phyloP scores from a whole-genome alignment of 2,113 vertebrate species.

The Castor canadensis region DNA sequence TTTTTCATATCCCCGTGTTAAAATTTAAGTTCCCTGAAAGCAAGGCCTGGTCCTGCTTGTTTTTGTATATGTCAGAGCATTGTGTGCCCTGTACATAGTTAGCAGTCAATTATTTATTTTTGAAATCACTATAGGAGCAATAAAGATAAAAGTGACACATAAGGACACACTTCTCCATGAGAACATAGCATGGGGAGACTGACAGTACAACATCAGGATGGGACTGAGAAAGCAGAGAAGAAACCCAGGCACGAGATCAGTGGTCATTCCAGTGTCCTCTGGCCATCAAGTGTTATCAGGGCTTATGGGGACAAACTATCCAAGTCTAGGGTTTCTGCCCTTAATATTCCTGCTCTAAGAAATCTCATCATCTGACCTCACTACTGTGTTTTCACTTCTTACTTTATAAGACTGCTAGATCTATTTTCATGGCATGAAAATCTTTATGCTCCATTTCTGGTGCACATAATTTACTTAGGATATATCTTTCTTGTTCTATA shows the following conservation, averaged over 20 bases:
- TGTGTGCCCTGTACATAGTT: neutral
- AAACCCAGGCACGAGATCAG: no score
- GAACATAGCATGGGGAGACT: neutral
- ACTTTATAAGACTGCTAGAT: neutral
- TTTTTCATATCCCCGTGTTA: neutral
- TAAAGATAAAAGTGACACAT: neutral
- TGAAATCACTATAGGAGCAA: neutral
- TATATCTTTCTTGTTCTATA: neutral
- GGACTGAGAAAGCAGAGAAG: neutral
- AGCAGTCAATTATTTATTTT: neutral
- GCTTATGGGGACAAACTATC: neutral
- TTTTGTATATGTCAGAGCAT: neutral
- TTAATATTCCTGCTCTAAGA: neutral
- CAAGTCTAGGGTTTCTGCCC: neutral
- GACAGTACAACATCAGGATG: fast-evolving
- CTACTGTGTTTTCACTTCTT: neutral
- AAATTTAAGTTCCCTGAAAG: slow-evolving; percentile 6
- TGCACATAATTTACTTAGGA: neutral
- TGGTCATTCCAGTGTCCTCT: no score
- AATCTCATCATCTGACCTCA: neutral
- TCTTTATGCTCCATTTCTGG: neutral
- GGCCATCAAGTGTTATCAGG: neutral
- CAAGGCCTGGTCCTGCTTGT: neutral
- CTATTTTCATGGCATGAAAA: neutral
- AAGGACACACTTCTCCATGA: neutral